These are phyloP conservation scores for Cygnus olor DNA, from an alignment of 2,797 vertebrate species.

Conservation along the genomic window DNA sequence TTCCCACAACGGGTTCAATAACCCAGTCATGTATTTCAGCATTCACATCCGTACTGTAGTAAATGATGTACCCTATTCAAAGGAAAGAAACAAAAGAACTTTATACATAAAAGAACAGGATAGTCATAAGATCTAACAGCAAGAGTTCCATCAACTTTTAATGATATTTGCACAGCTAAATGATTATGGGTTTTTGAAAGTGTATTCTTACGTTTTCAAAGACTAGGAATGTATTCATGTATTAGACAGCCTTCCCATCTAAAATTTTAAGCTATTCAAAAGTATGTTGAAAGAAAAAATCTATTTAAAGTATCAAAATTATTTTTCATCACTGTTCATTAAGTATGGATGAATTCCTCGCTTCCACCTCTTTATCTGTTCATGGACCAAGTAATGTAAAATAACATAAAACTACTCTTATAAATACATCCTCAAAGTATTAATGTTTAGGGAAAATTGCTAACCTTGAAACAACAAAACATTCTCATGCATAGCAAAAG, in stretches of 20 bases:
- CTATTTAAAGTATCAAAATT: not conserved
- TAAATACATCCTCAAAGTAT: not conserved
- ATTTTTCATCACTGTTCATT: not conserved
- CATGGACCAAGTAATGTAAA: not conserved
- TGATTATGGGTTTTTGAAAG: not conserved
- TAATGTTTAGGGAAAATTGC: not conserved
- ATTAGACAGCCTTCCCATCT: not conserved
- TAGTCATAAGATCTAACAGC: not conserved
- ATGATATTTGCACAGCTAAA: not conserved
- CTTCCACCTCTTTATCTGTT: not conserved
- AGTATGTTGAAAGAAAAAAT: not conserved
- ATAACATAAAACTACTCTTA: not conserved
- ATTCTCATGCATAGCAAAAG: not conserved
- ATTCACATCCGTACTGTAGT: slow-evolving; percentile 97
- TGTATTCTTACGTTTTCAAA: not conserved
- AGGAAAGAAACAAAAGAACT: not conserved
- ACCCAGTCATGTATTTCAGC: slow-evolving; percentile 99
- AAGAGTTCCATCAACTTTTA: not conserved
- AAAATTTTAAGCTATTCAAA: not conserved
- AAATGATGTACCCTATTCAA: slow-evolving; percentile 94
- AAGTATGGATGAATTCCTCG: not conserved
- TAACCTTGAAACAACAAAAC: not conserved
- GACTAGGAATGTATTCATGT: not conserved
- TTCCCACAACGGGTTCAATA: slow-evolving; percentile 95
- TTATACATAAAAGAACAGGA: not conserved